Conservation (phyloP, 2,797 vertebrate genomes). For the Pempheris klunzingeri region DNA sequence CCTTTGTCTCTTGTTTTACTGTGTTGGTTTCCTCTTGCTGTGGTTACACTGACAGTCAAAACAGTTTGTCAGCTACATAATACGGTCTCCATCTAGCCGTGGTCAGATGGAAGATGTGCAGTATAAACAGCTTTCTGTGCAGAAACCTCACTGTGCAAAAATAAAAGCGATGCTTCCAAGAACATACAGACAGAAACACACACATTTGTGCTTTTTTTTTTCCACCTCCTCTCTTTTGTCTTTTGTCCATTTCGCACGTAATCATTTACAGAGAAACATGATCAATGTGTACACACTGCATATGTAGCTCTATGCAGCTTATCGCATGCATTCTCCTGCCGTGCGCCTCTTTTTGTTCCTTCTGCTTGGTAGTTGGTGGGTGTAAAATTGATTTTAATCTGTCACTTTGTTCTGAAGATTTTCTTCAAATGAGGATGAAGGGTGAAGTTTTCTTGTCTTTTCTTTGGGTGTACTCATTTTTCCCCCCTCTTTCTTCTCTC, state of each 20-base stretch:
- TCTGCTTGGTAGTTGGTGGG: constrained; percentile 21
- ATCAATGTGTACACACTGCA: not conserved
- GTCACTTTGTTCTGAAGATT: not conserved
- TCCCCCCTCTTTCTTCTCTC: constrained; percentile 31
- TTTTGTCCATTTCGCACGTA: constrained; percentile 8
- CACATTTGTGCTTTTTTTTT: not conserved
- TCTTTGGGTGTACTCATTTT: constrained; percentile 62
- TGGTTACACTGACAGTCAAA: constrained; percentile 13
- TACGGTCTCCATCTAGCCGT: not conserved
- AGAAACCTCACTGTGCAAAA: not conserved
- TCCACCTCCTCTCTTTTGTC: constrained; percentile 4
- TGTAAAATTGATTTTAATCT: constrained; percentile 17
- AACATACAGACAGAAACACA: not conserved
- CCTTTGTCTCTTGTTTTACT: constrained; percentile 5
- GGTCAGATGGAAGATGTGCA: constrained; percentile 21
- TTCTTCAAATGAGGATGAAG: constrained; percentile 28
- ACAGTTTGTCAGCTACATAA: constrained; percentile 13
- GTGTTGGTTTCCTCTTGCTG: constrained; percentile 30
- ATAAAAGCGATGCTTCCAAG: constrained; percentile 14
- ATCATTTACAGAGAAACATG: constrained; percentile 9
- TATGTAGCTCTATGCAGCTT: constrained; percentile 4
- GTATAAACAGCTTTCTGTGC: constrained; percentile 16
- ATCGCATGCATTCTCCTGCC: constrained; percentile 24
- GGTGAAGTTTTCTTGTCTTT: constrained; percentile 43
- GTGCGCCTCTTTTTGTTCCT: constrained; percentile 1